Evolutionary conservation across 2,113 vertebrate species (phyloP).

Genomic region (Mus pahari): DNA sequence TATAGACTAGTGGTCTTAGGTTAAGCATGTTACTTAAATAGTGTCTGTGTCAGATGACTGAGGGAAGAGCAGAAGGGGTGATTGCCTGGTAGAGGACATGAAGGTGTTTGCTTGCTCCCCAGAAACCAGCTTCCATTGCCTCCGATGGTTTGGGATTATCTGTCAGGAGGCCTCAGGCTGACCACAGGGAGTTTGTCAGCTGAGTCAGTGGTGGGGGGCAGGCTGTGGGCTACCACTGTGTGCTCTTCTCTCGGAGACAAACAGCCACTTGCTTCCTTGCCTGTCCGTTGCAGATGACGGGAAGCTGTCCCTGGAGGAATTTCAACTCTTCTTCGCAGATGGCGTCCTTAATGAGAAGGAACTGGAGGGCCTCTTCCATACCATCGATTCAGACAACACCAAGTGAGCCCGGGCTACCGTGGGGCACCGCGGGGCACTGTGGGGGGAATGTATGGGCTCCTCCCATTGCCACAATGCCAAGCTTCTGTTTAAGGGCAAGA

Average conservation of each 20-base stretch:
- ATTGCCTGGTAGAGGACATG: too few relatives aligned
- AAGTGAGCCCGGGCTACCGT: constrained; percentile 87
- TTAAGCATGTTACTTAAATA: too few relatives aligned
- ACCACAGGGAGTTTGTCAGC: neutral
- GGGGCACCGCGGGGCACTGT: neutral
- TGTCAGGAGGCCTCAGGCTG: neutral
- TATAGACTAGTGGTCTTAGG: accelerated
- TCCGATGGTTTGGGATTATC: neutral
- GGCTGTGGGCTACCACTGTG: neutral
- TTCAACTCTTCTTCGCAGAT: constrained; percentile 98
- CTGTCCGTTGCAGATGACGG: constrained; percentile 92
- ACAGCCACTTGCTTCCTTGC: accelerated
- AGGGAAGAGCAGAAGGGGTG: accelerated
- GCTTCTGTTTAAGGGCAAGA: neutral
- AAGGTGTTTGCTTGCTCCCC: neutral
- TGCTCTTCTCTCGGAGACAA: neutral
- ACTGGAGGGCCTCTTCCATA: constrained; percentile 96
- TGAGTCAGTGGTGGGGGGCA: neutral
- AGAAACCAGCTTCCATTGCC: neutral
- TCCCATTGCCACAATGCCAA: neutral
- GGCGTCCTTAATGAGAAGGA: constrained; percentile 96
- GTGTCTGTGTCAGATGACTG: accelerated
- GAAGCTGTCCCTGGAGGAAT: constrained; percentile 97
- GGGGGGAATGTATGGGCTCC: neutral
- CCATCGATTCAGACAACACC: constrained; percentile 98